Conservation (phyloP, 2,797 vertebrate genomes). For the Gadopsis bispinosus region DNA sequence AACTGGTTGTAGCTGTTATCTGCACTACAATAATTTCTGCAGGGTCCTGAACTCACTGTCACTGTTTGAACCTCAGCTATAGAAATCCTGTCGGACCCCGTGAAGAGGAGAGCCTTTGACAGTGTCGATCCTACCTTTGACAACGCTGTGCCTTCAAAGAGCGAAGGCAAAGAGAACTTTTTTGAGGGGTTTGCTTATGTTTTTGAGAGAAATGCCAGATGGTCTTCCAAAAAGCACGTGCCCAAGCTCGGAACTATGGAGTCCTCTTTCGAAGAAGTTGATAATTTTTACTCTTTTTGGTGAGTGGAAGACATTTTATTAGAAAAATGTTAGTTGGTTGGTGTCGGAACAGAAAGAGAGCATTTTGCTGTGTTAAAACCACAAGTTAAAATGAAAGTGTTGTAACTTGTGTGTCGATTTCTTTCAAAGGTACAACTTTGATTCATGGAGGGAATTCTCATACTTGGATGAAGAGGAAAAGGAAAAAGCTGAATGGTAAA, state of each 20-base stretch:
- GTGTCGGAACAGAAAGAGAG: background rate
- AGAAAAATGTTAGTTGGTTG: background rate
- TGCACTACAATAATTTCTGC: accelerated
- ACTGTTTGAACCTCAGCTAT: constrained; percentile 84
- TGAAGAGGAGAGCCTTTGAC: constrained; percentile 96
- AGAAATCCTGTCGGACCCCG: constrained; percentile 94
- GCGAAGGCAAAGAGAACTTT: constrained; percentile 96
- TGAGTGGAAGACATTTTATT: constrained; percentile 75
- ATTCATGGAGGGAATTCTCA: constrained; percentile 99
- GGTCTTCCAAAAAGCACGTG: constrained; percentile 94
- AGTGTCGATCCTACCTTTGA: constrained; percentile 98
- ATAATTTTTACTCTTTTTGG: constrained; percentile 99
- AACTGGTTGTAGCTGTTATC: accelerated
- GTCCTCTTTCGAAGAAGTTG: constrained; percentile 96
- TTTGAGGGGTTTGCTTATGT: constrained; percentile 91
- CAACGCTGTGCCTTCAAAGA: constrained; percentile 93
- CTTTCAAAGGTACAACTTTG: constrained; percentile 95
- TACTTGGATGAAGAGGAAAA: constrained; percentile 99
- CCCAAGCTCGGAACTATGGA: constrained; percentile 90
- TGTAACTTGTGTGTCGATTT: background rate
- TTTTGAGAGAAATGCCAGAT: constrained; percentile 96
- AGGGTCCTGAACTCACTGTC: background rate
- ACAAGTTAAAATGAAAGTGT: too few species aligned
- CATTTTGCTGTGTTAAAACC: background rate
- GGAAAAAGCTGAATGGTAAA: constrained; percentile 98